These are phyloP conservation scores for Alaudala cheleensis DNA, from an alignment of 2,113 vertebrate species.

Conservation along the genomic window DNA sequence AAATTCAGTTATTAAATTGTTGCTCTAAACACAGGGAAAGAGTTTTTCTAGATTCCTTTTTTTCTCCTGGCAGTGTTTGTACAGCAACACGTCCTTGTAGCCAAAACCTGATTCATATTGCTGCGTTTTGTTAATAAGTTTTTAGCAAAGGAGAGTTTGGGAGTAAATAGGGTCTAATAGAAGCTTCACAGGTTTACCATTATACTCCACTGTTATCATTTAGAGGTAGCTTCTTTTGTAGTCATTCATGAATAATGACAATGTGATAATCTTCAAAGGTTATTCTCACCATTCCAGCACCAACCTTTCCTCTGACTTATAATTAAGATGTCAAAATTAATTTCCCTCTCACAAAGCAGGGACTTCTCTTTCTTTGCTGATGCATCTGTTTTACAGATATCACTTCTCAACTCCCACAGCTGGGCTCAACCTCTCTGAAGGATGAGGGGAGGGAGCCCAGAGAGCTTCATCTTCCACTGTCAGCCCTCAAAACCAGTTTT, in stretches of 20 bases:
- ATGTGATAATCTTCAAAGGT: constrained; percentile 63
- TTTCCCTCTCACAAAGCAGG: constrained; percentile 51
- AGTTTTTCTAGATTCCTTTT: not conserved
- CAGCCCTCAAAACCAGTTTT: not conserved
- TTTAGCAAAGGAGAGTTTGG: constrained; percentile 17
- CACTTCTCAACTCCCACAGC: not conserved
- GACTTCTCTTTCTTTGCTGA: constrained; percentile 20
- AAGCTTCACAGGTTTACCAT: constrained; percentile 19
- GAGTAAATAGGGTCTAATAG: constrained; percentile 14
- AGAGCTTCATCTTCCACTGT: not conserved
- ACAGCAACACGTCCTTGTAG: not conserved
- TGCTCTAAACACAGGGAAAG: not conserved
- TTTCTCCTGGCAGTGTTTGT: not conserved
- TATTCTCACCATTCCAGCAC: constrained; percentile 31
- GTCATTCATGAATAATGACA: constrained; percentile 68
- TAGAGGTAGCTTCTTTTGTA: constrained; percentile 59
- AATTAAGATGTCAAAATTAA: constrained; percentile 70
- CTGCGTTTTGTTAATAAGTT: constrained; percentile 28
- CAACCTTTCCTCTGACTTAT: constrained; percentile 61
- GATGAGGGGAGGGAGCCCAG: not conserved
- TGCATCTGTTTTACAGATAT: constrained; percentile 37
- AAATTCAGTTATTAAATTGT: not conserved
- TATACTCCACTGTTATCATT: constrained; percentile 28
- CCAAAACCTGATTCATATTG: constrained; percentile 1
- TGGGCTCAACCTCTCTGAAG: not conserved